Evolutionary conservation across 1,140 invertebrate species (phyloP).

Genomic region (Heliconius himera): DNA sequence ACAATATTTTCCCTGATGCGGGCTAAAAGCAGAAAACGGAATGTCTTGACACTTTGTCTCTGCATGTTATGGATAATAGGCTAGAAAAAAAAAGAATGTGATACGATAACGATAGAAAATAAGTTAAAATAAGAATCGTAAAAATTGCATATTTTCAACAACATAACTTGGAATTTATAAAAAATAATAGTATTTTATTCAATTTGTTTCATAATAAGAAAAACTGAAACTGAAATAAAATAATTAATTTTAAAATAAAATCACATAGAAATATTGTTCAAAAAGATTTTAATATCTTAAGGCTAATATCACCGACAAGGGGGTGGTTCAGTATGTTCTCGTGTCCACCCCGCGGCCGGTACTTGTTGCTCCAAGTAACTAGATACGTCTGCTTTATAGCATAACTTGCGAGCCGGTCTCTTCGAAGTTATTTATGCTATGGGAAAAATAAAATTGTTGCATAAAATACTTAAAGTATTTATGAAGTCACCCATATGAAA

Average conservation of each 20-base stretch:
- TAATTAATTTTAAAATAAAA: neutral
- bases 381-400: slow-evolving; percentile 14
- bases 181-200: too few species aligned
- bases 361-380: slow-evolving; percentile 27
- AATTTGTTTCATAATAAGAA: too few species aligned
- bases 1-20: too few species aligned
- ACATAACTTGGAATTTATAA: too few species aligned
- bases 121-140: too few species aligned
- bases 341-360: slow-evolving; percentile 13
- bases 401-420: neutral
- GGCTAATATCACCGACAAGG: slow-evolving; percentile 9
- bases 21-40: too few species aligned
- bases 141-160: too few species aligned
- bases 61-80: too few species aligned
- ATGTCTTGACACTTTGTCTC: too few species aligned
- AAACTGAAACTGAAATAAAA: neutral
- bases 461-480: neutral
- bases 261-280: neutral
- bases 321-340: slow-evolving; percentile 13
- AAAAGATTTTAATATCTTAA: neutral
- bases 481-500: neutral
- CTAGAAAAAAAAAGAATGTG: too few species aligned
- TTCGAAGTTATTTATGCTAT: slow-evolving; percentile 11
- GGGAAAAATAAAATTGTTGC: slow-evolving; percentile 4
- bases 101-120: too few species aligned